Evolutionary conservation across 37 sponge, comb jelly and placozoan genomes (phyloP).

Genomic region (Diacarnus erythraeanus): DNA sequence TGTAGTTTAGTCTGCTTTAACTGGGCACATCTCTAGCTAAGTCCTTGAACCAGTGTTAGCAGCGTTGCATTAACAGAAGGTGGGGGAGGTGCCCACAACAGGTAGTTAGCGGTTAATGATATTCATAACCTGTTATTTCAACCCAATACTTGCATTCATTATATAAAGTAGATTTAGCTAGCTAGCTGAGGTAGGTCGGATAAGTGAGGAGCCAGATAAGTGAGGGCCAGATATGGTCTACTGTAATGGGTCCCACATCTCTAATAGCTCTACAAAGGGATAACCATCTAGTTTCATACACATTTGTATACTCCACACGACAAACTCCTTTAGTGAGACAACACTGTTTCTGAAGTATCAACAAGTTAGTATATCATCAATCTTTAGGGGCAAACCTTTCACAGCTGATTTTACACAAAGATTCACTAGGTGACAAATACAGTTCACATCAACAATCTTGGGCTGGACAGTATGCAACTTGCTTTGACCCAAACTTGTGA

Average conservation of each 20-base stretch:
- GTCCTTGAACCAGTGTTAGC: too few species aligned
- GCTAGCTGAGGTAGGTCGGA: too few species aligned
- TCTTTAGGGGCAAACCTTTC: slow-evolving; percentile 34
- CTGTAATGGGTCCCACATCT: slow-evolving; percentile 48
- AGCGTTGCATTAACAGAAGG: too few species aligned
- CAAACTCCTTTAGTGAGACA: slow-evolving; percentile 26
- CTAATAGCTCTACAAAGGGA: slow-evolving; percentile 25
- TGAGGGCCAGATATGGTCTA: too few species aligned
- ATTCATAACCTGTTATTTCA: too few species aligned
- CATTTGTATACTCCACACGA: slow-evolving; percentile 19
- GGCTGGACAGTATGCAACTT: slow-evolving; percentile 7
- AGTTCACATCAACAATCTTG: slow-evolving; percentile 27
- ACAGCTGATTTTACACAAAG: slow-evolving; percentile 43
- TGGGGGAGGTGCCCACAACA: too few species aligned
- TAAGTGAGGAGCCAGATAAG: too few species aligned
- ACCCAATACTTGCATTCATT: too few species aligned
- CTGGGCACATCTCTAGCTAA: too few species aligned
- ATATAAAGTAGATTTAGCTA: too few species aligned
- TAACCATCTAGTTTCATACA: slow-evolving; percentile 44
- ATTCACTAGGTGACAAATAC: slow-evolving; percentile 35
- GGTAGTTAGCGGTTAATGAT: too few species aligned
- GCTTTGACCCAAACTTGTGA: not conserved
- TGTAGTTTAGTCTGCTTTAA: too few species aligned
- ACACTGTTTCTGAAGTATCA: slow-evolving; percentile 43
- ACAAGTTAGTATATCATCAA: slow-evolving; percentile 39